Base-by-base conservation (phyloP, 2,888 invertebrate species). In the Pandemis heparana region DNA sequence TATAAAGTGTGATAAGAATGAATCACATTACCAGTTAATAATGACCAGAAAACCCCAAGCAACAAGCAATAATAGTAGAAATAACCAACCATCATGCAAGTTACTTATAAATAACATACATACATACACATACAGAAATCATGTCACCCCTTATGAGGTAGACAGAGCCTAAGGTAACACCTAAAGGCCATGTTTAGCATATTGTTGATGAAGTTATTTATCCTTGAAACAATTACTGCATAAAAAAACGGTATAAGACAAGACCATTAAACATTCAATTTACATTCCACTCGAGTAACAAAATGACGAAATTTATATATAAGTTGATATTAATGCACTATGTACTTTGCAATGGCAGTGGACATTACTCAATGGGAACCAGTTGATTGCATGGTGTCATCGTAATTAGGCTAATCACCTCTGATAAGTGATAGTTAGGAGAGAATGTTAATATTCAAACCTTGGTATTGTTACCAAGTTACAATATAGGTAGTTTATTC, bases 341-440 rank as follows among this genome's bases (percentile, higher is more conserved):
- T 64, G 73, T 23, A 64, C 73, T 69, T 63, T 76, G 75, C 70
- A 75, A 75, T 77, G 66, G 76, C 77, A 76, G 76, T 78, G 77
- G 76, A 71, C 78, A 77, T 79, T 79, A 77, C 77, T 75, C 78
- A 79, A 80, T 80, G 78, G 79, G 78, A 61, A 77, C 78, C 70
- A 71, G 77, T 78, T 80, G 63, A 78, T 78, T 78, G 78, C 72
- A 74, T 74, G 77, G 77, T 77, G 74, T 78, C 75, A 77, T 74
- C 74, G 75, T 75, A 77, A 80, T 80, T 81, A 79, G 77, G 78
- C 75, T 78, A 80, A 79, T 79, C 76, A 80, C 78, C 76, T 74
- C 60, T 74, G 73, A 73, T 73, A 73, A 73, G 23, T 23, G n/a
- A 70, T 53, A 43, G 56, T 53, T 41, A n/a, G 51, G 51, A 69